Evolutionary conservation across 2,113 vertebrate genomes (phyloP).

Genomic region (Steatornis caripensis): DNA sequence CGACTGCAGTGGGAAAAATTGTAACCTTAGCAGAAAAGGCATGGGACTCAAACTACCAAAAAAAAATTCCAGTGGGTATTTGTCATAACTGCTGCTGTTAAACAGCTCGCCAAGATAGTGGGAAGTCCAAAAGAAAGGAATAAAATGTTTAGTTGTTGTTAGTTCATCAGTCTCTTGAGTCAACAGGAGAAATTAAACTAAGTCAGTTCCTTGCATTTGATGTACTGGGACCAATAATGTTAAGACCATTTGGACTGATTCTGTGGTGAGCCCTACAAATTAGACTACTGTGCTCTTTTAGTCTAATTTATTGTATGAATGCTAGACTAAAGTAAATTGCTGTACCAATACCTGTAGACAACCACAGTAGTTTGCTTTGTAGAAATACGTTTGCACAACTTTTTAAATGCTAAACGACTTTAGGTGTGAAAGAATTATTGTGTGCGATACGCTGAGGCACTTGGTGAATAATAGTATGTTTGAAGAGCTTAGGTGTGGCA

Average conservation of each 20-base stretch:
- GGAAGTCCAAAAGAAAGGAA: not conserved
- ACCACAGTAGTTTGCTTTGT: not conserved
- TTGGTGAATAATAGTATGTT: not conserved
- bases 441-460: not conserved
- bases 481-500: not conserved
- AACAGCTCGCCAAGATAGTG: not conserved
- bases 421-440: not conserved
- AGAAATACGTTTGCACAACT: not conserved
- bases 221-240: not conserved
- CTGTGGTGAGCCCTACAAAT: not conserved
- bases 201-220: not conserved
- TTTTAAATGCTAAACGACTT: not conserved
- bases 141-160: not conserved
- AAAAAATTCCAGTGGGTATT: not conserved
- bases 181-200: not conserved
- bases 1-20: not conserved
- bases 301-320: not conserved
- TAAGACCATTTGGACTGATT: not conserved
- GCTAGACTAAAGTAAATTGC: not conserved
- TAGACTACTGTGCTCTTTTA: not conserved
- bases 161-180: not conserved
- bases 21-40: not conserved
- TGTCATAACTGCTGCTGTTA: not conserved
- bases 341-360: not conserved
- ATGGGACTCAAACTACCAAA: not conserved